These are phyloP conservation scores for Podotricha telesiphe DNA, from an alignment of 2,888 invertebrate genomes.

Conservation along the genomic window DNA sequence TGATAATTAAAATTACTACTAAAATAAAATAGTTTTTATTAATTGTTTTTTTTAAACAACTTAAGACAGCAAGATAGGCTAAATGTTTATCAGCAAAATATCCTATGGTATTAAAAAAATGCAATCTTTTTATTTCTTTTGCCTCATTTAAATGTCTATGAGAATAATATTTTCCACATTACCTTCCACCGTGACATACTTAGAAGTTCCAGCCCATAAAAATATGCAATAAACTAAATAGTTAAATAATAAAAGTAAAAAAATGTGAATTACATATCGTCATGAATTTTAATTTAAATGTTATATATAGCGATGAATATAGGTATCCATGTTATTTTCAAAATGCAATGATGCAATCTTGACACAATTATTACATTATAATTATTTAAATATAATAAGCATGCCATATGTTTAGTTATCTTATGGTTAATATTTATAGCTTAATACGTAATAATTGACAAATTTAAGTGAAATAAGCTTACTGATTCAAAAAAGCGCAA, in stretches of 20 bases:
- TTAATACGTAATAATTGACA: no score
- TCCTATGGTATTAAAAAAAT: not conserved
- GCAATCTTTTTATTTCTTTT: not conserved
- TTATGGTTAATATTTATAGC: no score
- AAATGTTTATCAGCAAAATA: not conserved
- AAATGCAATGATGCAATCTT: no score
- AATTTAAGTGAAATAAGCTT: no score
- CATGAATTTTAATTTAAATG: not conserved
- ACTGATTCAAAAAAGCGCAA: no score
- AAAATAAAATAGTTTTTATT: no score
- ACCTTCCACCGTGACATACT: constrained; percentile 12
- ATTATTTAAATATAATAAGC: no score
- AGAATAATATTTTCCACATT: not conserved
- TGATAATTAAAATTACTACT: no score
- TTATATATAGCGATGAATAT: not conserved
- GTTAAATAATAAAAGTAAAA: not conserved
- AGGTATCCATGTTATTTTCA: not conserved
- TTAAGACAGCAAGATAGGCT: not conserved
- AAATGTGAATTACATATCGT: not conserved
- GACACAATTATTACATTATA: no score
- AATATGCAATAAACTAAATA: not conserved
- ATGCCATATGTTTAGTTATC: no score
- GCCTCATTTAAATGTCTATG: not conserved
- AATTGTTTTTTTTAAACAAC: no score
- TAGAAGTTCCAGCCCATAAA: not conserved